phyloP scores from a whole-genome alignment of 2,888 invertebrate species.

The Lapara coniferarum region DNA sequence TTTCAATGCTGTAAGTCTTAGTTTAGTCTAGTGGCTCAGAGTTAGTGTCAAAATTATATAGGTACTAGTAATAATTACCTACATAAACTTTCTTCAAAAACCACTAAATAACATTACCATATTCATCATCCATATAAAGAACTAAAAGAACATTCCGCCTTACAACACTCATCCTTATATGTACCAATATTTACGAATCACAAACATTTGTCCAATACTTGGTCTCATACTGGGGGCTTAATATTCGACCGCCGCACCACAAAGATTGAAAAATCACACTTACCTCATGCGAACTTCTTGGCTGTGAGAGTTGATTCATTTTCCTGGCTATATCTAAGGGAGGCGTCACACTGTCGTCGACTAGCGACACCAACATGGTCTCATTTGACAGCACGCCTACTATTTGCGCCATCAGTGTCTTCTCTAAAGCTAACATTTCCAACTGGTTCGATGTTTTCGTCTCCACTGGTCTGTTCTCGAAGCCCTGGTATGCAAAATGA shows the following conservation, averaged over 20 bases:
- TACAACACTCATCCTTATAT: too few relatives aligned
- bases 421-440: conserved; percentile 88
- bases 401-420: conserved; percentile 84
- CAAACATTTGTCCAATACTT: too few relatives aligned
- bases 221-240: too few relatives aligned
- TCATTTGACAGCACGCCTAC: conserved; percentile 78
- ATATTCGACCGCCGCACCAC: neutral
- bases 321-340: conserved; percentile 83
- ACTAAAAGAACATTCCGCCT: too few relatives aligned
- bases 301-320: conserved; percentile 73
- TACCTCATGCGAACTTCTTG: conserved; percentile 70
- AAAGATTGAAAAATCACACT: conserved; percentile 32
- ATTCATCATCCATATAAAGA: too few relatives aligned
- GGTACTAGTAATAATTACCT: too few relatives aligned
- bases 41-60: too few relatives aligned
- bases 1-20: too few relatives aligned
- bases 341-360: conserved; percentile 80
- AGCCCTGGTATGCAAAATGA: conserved; percentile 59
- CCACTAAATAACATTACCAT: too few relatives aligned
- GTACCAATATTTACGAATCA: too few relatives aligned
- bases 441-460: conserved; percentile 84
- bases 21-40: too few relatives aligned
- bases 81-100: too few relatives aligned
- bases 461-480: conserved; percentile 81
- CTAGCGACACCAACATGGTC: conserved; percentile 85